phyloP scores from a whole-genome alignment of 2,113 vertebrate genomes.

The Nothocercus nigrocapillus region DNA sequence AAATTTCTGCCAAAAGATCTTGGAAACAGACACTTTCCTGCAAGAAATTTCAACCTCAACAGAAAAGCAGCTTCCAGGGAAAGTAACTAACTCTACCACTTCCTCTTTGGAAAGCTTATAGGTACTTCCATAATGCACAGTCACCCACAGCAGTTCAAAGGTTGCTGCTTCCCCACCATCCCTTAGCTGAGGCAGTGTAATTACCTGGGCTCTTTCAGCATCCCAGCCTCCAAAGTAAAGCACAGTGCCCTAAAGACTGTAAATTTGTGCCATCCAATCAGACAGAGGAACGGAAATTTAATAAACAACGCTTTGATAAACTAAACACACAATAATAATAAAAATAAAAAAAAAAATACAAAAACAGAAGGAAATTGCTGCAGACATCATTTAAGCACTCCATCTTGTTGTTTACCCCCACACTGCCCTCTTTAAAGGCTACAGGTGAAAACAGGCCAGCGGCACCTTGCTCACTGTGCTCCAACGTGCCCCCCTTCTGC shows the following conservation, averaged over 20 bases:
- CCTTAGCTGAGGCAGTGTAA: neutral
- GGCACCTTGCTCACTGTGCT: neutral
- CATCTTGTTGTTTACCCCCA: neutral
- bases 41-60: neutral
- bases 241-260: neutral
- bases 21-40: neutral
- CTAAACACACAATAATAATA: neutral
- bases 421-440: neutral
- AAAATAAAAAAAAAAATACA: neutral
- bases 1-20: conserved; percentile 15
- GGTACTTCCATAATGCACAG: neutral
- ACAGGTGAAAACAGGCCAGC: neutral
- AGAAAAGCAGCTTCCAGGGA: neutral
- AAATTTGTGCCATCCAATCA: neutral
- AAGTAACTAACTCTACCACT: neutral
- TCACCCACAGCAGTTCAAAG: neutral
- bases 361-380: neutral
- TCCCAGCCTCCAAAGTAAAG: neutral
- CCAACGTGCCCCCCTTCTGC: neutral
- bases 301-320: neutral
- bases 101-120: fast-evolving
- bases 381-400: neutral
- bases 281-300: neutral
- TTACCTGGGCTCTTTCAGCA: neutral
- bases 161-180: neutral